Conservation (phyloP, 2,113 vertebrate genomes). For the Delphinapterus leucas region DNA sequence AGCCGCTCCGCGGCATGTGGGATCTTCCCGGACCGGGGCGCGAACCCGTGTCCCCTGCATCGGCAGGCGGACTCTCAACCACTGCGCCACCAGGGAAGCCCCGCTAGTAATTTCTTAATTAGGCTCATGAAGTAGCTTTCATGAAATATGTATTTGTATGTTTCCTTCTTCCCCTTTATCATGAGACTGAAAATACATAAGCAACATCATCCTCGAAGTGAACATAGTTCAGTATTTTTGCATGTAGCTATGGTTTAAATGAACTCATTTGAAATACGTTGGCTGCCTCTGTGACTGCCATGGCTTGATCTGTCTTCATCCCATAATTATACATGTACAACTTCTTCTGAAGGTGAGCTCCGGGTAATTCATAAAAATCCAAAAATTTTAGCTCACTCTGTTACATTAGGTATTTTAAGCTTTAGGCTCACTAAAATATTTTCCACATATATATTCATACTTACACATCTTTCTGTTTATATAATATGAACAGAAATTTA, state of each 20-base stretch:
- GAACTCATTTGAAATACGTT: background rate
- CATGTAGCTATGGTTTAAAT: background rate
- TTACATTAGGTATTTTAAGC: conserved; percentile 6
- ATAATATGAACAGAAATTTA: background rate
- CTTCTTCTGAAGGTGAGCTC: background rate
- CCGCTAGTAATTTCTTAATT: conserved; percentile 17
- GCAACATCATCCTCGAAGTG: background rate
- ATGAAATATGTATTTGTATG: conserved; percentile 9
- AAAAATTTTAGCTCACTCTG: conserved; percentile 4
- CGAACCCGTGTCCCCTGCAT: too few species aligned
- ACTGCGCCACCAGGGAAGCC: too few species aligned
- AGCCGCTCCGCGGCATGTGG: too few species aligned
- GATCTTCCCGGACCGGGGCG: too few species aligned
- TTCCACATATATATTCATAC: background rate
- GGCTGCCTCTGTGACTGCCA: background rate
- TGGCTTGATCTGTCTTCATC: background rate
- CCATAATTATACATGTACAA: conserved; percentile 11
- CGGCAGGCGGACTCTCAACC: too few species aligned
- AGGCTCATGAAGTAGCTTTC: conserved; percentile 7
- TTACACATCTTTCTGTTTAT: background rate
- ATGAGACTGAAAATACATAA: background rate
- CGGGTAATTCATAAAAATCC: background rate
- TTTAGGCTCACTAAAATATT: background rate
- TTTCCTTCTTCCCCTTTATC: background rate
- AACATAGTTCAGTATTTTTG: conserved; percentile 12